Percentiles rank a stretch among this genome's conserved stretches.
phyloP scores from a whole-genome alignment of 2,113 vertebrate species.

The Cyprinodon brontotheroides region DNA sequence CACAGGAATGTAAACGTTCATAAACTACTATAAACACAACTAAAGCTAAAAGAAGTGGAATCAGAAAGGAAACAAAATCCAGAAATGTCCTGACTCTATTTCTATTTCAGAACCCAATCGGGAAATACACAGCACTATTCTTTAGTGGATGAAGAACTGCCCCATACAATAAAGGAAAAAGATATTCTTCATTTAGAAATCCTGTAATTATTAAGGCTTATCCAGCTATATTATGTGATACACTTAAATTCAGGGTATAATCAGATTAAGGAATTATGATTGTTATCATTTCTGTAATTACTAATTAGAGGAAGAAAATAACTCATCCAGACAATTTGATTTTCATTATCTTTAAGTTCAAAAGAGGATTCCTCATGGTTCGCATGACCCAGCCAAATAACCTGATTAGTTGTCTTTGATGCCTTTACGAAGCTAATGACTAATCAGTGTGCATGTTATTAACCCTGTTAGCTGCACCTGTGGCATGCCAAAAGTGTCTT shows the following conservation, averaged over 20 bases:
- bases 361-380: conserved; percentile 22
- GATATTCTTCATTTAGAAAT: not conserved
- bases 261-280: conserved; percentile 16
- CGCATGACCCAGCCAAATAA: conserved; percentile 49
- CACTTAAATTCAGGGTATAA: conserved; percentile 11
- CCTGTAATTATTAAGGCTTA: not conserved
- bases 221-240: not conserved
- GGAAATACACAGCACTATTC: too few relatives aligned
- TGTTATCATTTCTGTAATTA: conserved; percentile 16
- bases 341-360: conserved; percentile 48
- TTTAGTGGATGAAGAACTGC: too few relatives aligned
- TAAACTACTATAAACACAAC: too few relatives aligned
- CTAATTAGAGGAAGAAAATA: conserved; percentile 14
- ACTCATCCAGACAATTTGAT: not conserved
- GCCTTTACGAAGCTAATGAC: conserved; percentile 58
- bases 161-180: too few relatives aligned
- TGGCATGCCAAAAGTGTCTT: conserved; percentile 22
- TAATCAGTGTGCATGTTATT: conserved; percentile 53
- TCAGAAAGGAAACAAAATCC: too few relatives aligned
- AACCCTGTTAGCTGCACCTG: conserved; percentile 65
- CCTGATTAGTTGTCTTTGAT: conserved; percentile 50
- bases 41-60: too few relatives aligned
- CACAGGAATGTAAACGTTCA: too few relatives aligned
- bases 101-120: too few relatives aligned
- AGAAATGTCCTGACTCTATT: too few relatives aligned